phyloP scores from a whole-genome alignment of 2,888 invertebrate species.

The Chelonus formosanus region DNA sequence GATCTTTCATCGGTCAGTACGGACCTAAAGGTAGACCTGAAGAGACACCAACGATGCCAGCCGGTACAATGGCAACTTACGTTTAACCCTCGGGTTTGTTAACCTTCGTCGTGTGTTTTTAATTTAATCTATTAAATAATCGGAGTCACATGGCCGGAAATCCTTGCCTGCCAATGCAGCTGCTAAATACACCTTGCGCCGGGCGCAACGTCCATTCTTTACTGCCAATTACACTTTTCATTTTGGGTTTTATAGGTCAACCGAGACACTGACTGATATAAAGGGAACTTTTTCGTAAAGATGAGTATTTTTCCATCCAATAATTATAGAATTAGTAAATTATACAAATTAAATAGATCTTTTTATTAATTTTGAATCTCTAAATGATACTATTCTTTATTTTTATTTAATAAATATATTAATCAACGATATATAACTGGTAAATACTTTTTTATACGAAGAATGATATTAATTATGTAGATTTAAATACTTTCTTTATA shows the following conservation, averaged over 20 bases:
- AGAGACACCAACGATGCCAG: slow-evolving; percentile 65
- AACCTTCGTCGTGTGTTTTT: slow-evolving; percentile 42
- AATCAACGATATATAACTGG: no score
- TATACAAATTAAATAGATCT: no score
- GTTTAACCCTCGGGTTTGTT: slow-evolving; percentile 66
- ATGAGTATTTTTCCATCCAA: no score
- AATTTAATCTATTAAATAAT: slow-evolving; percentile 30
- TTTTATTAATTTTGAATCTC: no score
- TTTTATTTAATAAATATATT: no score
- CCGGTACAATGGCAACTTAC: slow-evolving; percentile 73
- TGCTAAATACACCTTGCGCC: slow-evolving; percentile 60
- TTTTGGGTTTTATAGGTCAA: slow-evolving; percentile 56
- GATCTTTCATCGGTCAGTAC: slow-evolving; percentile 97
- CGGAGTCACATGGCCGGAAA: slow-evolving; percentile 25
- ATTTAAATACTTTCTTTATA: slow-evolving; percentile 18
- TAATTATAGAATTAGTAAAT: no score
- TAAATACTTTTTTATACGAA: neutral
- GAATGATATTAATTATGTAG: slow-evolving; percentile 26
- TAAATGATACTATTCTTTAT: no score
- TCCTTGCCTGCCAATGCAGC: slow-evolving; percentile 56
- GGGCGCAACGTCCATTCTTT: slow-evolving; percentile 63
- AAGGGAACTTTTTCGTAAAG: no score
- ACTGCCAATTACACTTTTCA: slow-evolving; percentile 60
- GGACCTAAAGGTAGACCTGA: slow-evolving; percentile 74
- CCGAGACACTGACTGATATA: slow-evolving; percentile 30